Evolutionary conservation across 2,113 vertebrate genomes (phyloP), one percentile per base, ranked within the genome.

Genomic region (Excalfactoria chinensis): DNA sequence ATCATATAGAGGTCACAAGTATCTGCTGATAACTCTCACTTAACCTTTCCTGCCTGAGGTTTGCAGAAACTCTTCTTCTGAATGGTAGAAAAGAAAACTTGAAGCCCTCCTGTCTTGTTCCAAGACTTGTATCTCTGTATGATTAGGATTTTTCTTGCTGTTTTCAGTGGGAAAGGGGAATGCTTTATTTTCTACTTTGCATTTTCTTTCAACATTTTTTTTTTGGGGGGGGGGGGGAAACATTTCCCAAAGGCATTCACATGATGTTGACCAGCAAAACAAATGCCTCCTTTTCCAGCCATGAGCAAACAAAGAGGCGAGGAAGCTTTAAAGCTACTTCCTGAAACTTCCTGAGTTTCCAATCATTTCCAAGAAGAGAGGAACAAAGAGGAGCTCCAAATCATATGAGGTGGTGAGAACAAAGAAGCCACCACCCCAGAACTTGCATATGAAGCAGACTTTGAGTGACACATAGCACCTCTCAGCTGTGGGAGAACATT

Each of bases 131-230:
- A 9, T n/a, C 23, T 55, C 46, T 60, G 4, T 68, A 51, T 71
- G 51, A 78, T 75, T 22, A 56, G 14, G 17, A 84, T 74, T 71
- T 88, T 84, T 75, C 22, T 92, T 71, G 23, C 17, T 62, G 23
- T 59, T 70, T 92, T 85, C 44, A 49, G 11, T 49, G 26, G 48
- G 26, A 40, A 35, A 6, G 14, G 14, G 7, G 21, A 91, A 67
- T 6, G 34, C n/a, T 76, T 55, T 17, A 56, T 53, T 75, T 85
- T 46, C 40, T 20, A 23, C 28, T 23, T 15, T 49, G 44, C 49
- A 55, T 89, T 92, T 55, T 79, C 51, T 30, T 82, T 73, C 74
- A 84, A 20, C 7, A 43, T 58, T 55, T 83, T 79, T 88, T 72
- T 69, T 56, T 62, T 25, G n/a, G n/a, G n/a, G n/a, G n/a, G n/a